phyloP scores from a whole-genome alignment of 2,113 vertebrate genomes.

The Alethe diademata region DNA sequence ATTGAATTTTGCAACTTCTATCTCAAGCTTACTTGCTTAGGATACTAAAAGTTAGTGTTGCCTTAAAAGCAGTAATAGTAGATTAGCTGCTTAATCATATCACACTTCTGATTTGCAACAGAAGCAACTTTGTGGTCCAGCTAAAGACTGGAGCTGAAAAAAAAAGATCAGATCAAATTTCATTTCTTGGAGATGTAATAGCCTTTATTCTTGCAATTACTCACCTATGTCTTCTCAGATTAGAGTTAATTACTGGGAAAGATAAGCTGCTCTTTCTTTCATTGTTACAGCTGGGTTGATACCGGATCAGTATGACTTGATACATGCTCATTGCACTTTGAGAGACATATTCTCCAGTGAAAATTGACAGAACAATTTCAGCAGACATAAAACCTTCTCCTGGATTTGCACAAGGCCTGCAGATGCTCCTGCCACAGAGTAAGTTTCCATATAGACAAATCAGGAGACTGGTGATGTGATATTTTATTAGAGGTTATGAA shows the following conservation, averaged over 20 bases:
- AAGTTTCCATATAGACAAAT: neutral
- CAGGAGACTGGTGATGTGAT: neutral
- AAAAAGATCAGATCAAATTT: neutral
- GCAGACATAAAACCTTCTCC: neutral
- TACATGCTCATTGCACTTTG: neutral
- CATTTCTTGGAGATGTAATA: neutral
- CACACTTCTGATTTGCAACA: neutral
- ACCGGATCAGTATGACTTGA: neutral
- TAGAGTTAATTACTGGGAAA: constrained; percentile 28
- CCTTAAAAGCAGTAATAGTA: neutral
- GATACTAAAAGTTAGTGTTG: neutral
- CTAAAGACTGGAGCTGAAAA: neutral
- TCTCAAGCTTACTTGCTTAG: neutral
- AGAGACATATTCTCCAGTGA: neutral
- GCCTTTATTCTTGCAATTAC: neutral
- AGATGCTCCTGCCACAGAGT: neutral
- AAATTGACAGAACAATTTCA: constrained; percentile 8
- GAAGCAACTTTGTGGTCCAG: neutral
- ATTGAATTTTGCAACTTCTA: neutral
- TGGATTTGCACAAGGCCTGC: neutral
- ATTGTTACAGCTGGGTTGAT: neutral
- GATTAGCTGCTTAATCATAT: neutral
- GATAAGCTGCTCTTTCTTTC: neutral
- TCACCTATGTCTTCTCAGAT: neutral
- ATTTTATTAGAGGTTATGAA: neutral